Base-by-base conservation (phyloP, 2,888 invertebrate genomes). In the Ypsolopha sequella region DNA sequence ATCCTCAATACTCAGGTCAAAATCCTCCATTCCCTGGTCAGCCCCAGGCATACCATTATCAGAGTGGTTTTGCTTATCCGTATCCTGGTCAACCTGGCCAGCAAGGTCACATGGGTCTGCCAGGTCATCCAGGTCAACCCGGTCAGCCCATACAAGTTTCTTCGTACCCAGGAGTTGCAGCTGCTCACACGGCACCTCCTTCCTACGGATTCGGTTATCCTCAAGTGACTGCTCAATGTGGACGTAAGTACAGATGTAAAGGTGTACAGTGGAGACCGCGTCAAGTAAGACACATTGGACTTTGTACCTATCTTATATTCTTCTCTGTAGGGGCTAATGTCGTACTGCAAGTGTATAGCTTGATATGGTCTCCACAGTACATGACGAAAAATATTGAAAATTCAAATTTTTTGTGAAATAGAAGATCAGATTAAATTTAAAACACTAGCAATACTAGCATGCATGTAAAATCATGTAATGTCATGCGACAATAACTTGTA, bases 41-140 rank as follows among this genome's bases (percentile, higher is more conserved):
- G 24, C 41, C 39, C 7, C 47, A 14, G 13, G 13, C 13, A 36
- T 36, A 13, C 11, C 36, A 10, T 7, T 36, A 47, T 33, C 33
- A 33, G 41, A 11, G 14, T 14, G 24, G 24, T 24, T 24, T 24
- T 4, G 24, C 24, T 3, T 24, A 24, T 24, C 7, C 48, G 9
- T 36, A 44, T 11, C 45, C 51, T 13, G 51, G 51, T 11, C 45
- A 33, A n/a, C 43, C 41, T 8, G 58, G 58, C 13, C 62, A 60
- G 47, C 58, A 52, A 2, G 54, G 54, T n/a, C 56, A 51, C 35
- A 24, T 51, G 14, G 48, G 41, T 1, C n/a, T n/a, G 24, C 24
- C 2, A 24, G 24, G 24, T 24, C 60, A 49, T 60, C 61, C 41
- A 60, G 59, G 1, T 55, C 50, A 41, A 2, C 14, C 50, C 6